Percentiles rank a stretch among this genome's conserved stretches.
Conservation (phyloP, 2,888 invertebrate species). For the Drosophila meridiana region DNA sequence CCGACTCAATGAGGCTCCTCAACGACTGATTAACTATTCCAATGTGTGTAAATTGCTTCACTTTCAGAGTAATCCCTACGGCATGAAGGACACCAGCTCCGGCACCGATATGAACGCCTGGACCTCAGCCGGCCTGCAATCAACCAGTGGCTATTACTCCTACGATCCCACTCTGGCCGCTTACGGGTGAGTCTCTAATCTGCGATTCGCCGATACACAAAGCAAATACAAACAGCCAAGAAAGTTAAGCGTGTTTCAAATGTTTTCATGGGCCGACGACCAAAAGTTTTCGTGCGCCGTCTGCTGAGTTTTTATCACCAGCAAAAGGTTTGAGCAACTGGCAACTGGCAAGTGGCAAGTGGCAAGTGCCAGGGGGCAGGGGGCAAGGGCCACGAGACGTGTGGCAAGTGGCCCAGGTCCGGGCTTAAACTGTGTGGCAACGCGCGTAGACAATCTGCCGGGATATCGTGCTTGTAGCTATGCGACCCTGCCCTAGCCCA, state of each 20-base stretch:
- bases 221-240: slow-evolving; percentile 29
- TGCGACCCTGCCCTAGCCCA: slow-evolving; percentile 8
- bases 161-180: slow-evolving; percentile 95
- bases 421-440: slow-evolving; percentile 26
- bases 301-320: slow-evolving; percentile 67
- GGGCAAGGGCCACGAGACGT: slow-evolving; percentile 8
- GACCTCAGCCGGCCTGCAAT: slow-evolving; percentile 95
- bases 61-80: slow-evolving; percentile 94
- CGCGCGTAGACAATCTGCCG: slow-evolving; percentile 47
- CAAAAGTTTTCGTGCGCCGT: slow-evolving; percentile 64
- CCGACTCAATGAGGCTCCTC: slow-evolving; percentile 18
- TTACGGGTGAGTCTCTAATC: slow-evolving; percentile 91
- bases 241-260: slow-evolving; percentile 69
- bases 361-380: slow-evolving; percentile 1
- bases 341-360: slow-evolving; percentile 38
- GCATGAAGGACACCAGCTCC: slow-evolving; percentile 93
- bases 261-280: slow-evolving; percentile 57
- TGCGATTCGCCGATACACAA: slow-evolving; percentile 8
- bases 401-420: slow-evolving; percentile 16
- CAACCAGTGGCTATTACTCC: slow-evolving; percentile 96
- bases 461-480: slow-evolving; percentile 29
- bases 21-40: slow-evolving; percentile 13
- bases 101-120: slow-evolving; percentile 95
- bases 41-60: slow-evolving; percentile 10
- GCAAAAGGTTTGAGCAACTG: slow-evolving; percentile 59